A percentile compares a stretch with the other conserved stretches of the same genome.
phyloP scores from a whole-genome alignment of 2,888 invertebrate genomes.

The Agrochola lychnidis region DNA sequence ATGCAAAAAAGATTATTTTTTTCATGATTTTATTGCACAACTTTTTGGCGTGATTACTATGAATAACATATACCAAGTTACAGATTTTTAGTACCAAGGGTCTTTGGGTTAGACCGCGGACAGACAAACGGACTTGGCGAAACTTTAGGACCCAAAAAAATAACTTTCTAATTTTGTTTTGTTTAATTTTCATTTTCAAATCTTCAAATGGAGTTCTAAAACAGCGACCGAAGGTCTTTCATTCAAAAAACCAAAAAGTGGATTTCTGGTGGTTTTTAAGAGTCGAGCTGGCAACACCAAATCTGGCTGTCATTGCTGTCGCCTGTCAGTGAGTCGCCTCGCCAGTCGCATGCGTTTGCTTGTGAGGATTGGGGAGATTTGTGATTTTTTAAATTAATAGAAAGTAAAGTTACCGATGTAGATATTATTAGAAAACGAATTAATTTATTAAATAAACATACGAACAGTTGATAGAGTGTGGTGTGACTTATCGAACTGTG shows the following conservation, averaged over 20 bases:
- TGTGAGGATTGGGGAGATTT: constrained; percentile 16
- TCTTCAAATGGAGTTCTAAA: neutral
- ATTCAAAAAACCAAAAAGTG: neutral
- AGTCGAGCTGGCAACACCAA: constrained; percentile 5
- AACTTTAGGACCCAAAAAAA: neutral
- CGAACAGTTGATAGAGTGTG: constrained; percentile 70
- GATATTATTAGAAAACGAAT: constrained; percentile 38
- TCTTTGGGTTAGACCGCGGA: no score
- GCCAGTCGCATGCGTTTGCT: constrained; percentile 66
- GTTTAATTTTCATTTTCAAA: neutral
- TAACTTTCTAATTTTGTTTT: no score
- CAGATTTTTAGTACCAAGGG: neutral
- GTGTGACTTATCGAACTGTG: constrained; percentile 79
- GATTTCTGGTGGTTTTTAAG: neutral
- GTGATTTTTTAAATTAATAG: constrained; percentile 34
- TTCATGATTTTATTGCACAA: neutral
- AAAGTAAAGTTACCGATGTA: constrained; percentile 67
- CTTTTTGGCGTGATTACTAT: neutral
- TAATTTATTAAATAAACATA: constrained; percentile 53
- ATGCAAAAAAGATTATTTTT: no score
- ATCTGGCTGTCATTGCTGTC: constrained; percentile 24
- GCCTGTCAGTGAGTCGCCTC: constrained; percentile 23
- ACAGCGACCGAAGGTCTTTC: no score
- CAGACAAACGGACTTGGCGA: neutral
- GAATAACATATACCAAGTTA: neutral